Conservation (phyloP, 2,797 vertebrate genomes). For the Sebastes kiyomatsui region DNA sequence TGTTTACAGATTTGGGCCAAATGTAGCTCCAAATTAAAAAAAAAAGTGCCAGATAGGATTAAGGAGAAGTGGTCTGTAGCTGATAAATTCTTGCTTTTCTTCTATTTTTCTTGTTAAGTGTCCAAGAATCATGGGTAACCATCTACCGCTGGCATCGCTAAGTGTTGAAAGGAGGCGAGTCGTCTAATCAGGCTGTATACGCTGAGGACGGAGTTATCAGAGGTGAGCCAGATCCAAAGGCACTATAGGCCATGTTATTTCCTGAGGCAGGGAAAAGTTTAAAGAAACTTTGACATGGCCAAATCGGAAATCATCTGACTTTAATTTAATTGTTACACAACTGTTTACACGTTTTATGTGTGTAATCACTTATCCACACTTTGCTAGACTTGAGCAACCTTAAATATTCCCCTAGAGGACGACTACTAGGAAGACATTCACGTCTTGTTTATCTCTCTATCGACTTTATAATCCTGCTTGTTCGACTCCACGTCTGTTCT, state of each 20-base stretch:
- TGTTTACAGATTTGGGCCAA: conserved; percentile 23
- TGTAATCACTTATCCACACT: background rate
- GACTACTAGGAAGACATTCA: background rate
- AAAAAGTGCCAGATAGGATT: conserved; percentile 11
- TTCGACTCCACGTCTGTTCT: conserved; percentile 35
- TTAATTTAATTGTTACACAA: background rate
- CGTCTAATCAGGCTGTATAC: conserved; percentile 12
- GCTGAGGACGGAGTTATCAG: conserved; percentile 22
- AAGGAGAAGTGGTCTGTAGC: conserved; percentile 8
- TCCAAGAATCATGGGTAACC: conserved; percentile 45
- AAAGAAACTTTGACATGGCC: conserved; percentile 1
- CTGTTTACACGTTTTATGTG: background rate
- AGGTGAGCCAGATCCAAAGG: conserved; percentile 29
- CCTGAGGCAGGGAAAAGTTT: conserved; percentile 1
- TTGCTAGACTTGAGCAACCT: background rate
- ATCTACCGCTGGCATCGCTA: conserved; percentile 16
- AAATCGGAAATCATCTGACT: background rate
- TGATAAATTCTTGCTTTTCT: conserved; percentile 29
- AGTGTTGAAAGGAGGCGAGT: conserved; percentile 45
- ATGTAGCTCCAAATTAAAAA: conserved; percentile 6
- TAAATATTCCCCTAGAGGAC: background rate
- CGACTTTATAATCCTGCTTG: background rate
- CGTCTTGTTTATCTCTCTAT: background rate
- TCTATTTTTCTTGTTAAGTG: conserved; percentile 40
- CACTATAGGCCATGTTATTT: background rate